Percentiles rank a stretch among this genome's conserved stretches.
Evolutionary conservation across 92 coral and sea anemone species (phyloP).

Genomic region (Parazoanthus swiftii): DNA sequence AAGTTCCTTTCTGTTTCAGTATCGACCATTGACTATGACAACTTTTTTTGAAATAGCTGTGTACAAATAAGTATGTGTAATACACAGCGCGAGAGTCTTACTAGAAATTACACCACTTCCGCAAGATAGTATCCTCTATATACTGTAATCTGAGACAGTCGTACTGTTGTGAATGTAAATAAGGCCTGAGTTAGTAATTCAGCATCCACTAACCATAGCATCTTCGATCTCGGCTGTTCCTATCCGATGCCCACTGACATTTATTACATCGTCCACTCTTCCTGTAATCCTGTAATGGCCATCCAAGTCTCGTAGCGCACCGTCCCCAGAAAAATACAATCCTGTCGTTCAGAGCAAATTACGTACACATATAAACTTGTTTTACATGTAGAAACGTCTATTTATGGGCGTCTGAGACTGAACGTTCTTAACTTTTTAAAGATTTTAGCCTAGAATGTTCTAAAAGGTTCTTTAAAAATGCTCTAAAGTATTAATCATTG

Average conservation of each 20-base stretch:
- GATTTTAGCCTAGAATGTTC: no score
- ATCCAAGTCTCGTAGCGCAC: slow-evolving; percentile 92
- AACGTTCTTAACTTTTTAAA: no score
- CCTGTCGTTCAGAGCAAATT: slow-evolving; percentile 51
- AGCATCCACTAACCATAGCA: slow-evolving; percentile 74
- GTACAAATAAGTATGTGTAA: no score
- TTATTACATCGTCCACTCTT: slow-evolving; percentile 98
- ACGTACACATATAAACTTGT: background rate
- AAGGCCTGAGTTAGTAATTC: background rate
- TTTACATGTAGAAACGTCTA: background rate
- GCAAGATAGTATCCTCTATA: background rate
- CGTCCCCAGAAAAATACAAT: slow-evolving; percentile 95
- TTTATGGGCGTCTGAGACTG: no score
- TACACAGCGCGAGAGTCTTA: no score
- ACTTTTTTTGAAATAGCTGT: no score
- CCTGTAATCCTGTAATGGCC: slow-evolving; percentile 99
- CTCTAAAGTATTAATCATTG: no score
- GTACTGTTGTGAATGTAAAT: no score
- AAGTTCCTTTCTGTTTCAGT: no score
- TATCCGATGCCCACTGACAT: slow-evolving; percentile 95
- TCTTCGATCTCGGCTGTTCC: slow-evolving; percentile 99
- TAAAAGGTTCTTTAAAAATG: no score
- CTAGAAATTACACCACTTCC: no score
- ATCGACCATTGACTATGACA: no score
- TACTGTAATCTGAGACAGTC: background rate